Base-by-base conservation (phyloP, 2,888 invertebrate genomes). In the Chloroclystis v-ata region DNA sequence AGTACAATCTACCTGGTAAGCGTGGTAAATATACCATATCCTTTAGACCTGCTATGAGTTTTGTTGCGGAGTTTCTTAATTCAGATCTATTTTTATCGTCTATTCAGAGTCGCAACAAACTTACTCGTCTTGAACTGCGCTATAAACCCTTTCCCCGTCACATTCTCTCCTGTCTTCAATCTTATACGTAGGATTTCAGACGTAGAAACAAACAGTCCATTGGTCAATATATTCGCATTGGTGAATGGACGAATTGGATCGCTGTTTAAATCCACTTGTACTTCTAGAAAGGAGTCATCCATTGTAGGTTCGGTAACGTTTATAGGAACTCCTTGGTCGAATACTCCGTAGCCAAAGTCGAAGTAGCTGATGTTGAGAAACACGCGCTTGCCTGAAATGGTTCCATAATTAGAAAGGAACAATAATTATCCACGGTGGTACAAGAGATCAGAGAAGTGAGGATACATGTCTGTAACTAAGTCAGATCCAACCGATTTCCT, bases 341-440 rank as follows among this genome's bases (percentile, higher is more conserved):
- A 85, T 0, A 65, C 59, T 26, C 84, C 85, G 52, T 83, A 82
- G 9, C 88, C 86, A 38, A 92, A 82, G 56, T 92, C 90, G 60
- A 88, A 91, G 54, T 89, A 88, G 44, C 83, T 86, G 61, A 94
- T 92, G 76, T 93, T 92, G 33, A 94, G 78, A 90, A 93, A 94
- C 5, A 94, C 90, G 32, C 92, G 87, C 64, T 91, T 91, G n/a
- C 88, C 89, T 89, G 68, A 6, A 69, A 72, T 26, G 8, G 1
- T 8, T 26, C 20, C 20, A 4, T 5, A 20, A 20, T 26, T 1
- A 26, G 5, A 26, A 8, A 8, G 9, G 26, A 6, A n/a, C n/a
- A n/a, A n/a, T n/a, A n/a, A n/a, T n/a, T n/a, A n/a, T n/a, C n/a
- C n/a, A n/a, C n/a, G n/a, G n/a, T n/a, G n/a, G n/a, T n/a, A n/a